Percentiles rank a stretch among this genome's conserved stretches.
Evolutionary conservation across 1,140 invertebrate genomes (phyloP).

Genomic region (Formica selysi): DNA sequence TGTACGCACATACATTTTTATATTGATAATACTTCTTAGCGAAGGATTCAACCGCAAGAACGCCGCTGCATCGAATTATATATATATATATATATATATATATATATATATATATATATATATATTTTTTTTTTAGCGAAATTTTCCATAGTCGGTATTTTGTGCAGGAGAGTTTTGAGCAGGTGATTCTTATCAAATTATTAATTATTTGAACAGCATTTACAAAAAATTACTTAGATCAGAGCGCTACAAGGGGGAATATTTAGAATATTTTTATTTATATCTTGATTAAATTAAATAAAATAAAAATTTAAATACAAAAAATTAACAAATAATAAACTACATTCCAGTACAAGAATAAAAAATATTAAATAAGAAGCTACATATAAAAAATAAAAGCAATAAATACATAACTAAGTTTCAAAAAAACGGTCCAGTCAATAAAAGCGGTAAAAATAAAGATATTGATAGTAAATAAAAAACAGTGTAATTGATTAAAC

Average conservation of each 20-base stretch:
- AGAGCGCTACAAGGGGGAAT: not conserved
- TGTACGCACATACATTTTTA: not conserved
- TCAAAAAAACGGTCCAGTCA: too few species aligned
- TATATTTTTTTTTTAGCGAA: not conserved
- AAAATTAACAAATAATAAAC: too few species aligned
- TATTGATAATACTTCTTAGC: slow-evolving; percentile 6
- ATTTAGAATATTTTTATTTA: not conserved
- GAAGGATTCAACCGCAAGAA: not conserved
- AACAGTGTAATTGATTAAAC: too few species aligned
- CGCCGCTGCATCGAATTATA: not conserved
- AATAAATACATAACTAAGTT: too few species aligned
- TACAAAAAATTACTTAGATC: not conserved
- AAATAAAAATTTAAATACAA: too few species aligned
- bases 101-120: not conserved
- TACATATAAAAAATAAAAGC: too few species aligned
- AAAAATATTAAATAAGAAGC: too few species aligned
- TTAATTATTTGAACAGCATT: not conserved
- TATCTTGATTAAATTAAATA: too few species aligned
- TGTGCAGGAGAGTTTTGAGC: not conserved
- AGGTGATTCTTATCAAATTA: not conserved
- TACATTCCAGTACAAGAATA: too few species aligned
- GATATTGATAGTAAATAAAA: too few species aligned
- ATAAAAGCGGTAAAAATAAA: too few species aligned
- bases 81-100: not conserved
- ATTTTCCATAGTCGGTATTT: not conserved